Conservation (phyloP, 2,113 vertebrate species). For the Caranx melampygus region DNA sequence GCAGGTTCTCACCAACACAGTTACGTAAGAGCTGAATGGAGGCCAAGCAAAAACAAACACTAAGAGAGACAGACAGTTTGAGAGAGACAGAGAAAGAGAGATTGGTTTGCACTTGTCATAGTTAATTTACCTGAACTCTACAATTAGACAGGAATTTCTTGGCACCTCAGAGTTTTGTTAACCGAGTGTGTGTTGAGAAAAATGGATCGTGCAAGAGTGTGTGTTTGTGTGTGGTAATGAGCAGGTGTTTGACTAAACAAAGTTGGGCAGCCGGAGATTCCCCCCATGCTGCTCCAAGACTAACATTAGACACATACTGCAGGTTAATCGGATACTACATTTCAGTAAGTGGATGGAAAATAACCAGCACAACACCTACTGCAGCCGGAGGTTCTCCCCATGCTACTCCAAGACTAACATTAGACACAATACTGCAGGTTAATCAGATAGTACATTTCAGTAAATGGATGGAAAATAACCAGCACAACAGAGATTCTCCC, state of each 20-base stretch:
- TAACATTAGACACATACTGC: constrained; percentile 46
- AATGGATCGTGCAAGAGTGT: neutral
- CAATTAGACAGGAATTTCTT: constrained; percentile 69
- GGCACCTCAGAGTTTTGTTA: constrained; percentile 30
- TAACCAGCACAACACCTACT: constrained; percentile 33
- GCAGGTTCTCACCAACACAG: constrained; percentile 73
- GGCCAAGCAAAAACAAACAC: constrained; percentile 63
- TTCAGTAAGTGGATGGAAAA: constrained; percentile 56
- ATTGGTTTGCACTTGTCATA: constrained; percentile 62
- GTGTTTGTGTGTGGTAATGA: constrained; percentile 25
- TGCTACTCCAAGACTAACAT: constrained; percentile 60
- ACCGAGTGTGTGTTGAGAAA: neutral
- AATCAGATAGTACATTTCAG: constrained; percentile 35
- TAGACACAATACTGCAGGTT: constrained; percentile 35
- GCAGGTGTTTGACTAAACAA: constrained; percentile 60
- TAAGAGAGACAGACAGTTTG: constrained; percentile 21
- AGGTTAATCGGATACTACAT: constrained; percentile 41
- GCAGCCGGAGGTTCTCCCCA: constrained; percentile 61
- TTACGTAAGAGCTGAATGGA: constrained; percentile 70
- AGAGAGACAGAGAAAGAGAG: constrained; percentile 22
- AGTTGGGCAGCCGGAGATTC: constrained; percentile 58
- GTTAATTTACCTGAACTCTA: constrained; percentile 58
- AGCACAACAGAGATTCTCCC: constrained; percentile 54
- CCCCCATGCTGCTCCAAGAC: constrained; percentile 61
- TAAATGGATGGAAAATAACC: constrained; percentile 60